These are phyloP conservation scores for Aurelia sp. DNA, from an alignment of 30 jellyfish, hydroid and myxozoan genomes.

Conservation along the genomic window DNA sequence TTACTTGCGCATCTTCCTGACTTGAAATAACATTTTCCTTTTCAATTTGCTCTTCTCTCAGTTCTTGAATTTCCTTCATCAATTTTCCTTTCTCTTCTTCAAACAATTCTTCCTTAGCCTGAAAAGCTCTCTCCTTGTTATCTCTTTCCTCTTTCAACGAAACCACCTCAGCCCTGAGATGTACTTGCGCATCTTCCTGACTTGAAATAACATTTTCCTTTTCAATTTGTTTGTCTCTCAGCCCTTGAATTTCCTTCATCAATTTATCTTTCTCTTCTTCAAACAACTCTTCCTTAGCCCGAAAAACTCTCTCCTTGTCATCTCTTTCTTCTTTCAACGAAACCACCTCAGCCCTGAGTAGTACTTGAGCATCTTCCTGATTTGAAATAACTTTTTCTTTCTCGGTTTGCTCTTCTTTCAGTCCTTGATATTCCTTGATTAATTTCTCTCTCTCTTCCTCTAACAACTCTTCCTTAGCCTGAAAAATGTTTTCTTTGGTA, in stretches of 20 bases:
- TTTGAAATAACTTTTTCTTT: no score
- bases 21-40: no score
- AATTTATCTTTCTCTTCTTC: constrained; percentile 3
- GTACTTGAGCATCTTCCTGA: no score
- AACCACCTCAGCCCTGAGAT: no score
- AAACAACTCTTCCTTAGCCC: not conserved
- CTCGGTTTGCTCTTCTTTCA: not conserved
- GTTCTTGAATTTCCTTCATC: not conserved
- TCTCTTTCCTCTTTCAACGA: not conserved
- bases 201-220: no score
- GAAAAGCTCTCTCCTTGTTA: not conserved
- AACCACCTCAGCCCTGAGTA: no score
- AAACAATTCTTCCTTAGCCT: not conserved
- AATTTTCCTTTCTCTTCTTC: constrained; percentile 2
- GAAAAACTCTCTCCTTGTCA: not conserved
- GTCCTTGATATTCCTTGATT: not conserved
- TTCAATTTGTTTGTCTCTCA: not conserved
- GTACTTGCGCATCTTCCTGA: no score
- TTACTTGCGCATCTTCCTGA: no score
- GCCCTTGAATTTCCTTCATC: not conserved
- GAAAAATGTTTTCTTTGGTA: no score
- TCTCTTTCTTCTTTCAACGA: not conserved
- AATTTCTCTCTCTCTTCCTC: constrained; percentile 10
- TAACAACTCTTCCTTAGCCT: not conserved
- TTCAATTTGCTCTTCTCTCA: not conserved